Base-by-base conservation (phyloP, 1,140 invertebrate species). In the Drosophila littoralis region DNA sequence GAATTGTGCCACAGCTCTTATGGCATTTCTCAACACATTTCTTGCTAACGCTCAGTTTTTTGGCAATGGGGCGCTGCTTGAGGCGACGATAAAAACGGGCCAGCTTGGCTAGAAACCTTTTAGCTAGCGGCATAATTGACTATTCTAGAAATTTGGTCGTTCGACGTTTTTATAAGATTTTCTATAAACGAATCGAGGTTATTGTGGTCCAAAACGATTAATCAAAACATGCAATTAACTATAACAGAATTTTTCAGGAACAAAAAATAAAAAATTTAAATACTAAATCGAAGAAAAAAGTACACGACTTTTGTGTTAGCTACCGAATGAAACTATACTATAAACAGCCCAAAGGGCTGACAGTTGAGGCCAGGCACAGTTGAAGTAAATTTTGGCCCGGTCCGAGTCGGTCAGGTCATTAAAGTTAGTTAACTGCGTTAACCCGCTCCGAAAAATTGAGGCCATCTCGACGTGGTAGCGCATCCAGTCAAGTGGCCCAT, bases 381-480 rank as follows among this genome's bases (percentile, higher is more conserved):
- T 54, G 7, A 15, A 55, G 6, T 12, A 17, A 15, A 13, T 22
- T 5, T n/a, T 15, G 17, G 38, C 10, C 10, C 46, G 28, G 57
- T 10, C 58, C 7, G 42, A 65, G 61, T 38, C 40, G 36, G 36
- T 22, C 36, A 51, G 68, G 78, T 81, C 81, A 85, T 85, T 85
- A 86, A 85, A 85, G 61, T 75, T 55, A 80, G 78, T 85, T 77
- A 85, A 85, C 69, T 81, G 82, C 67, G 46, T 78, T 68, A 72
- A 72, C 75, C 81, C 78, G 42, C 78, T 71, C 22, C 22, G 1
- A 28, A 28, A 28, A 5, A 17, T 12, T 43, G 38, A 0, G 51
- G 12, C 4, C 3, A 35, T 10, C 1, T 2, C 13, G 12, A 9
- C 9, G 15, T 1, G n/a, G 6, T 17, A 22, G 46, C 12, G 8